These are phyloP conservation scores for Poecilia wingei DNA, from an alignment of 2,797 vertebrate species.

Conservation along the genomic window DNA sequence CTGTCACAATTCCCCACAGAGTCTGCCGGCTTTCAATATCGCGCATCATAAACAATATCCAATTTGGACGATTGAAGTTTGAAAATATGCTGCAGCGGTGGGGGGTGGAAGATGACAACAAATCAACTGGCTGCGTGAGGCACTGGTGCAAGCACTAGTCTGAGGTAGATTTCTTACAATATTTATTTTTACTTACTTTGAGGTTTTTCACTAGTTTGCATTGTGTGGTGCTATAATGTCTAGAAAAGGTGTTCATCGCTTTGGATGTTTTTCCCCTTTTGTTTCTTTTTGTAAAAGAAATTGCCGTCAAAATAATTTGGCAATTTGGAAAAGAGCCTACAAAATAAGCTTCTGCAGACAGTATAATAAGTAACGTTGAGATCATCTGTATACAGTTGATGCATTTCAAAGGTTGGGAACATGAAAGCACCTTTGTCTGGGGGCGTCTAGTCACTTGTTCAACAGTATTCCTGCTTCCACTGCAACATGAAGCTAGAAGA, in stretches of 20 bases:
- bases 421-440: not conserved
- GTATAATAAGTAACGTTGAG: not conserved
- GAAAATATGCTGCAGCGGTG: slow-evolving; percentile 52
- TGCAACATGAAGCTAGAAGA: not conserved
- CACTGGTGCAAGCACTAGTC: slow-evolving; percentile 49
- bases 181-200: slow-evolving; percentile 10
- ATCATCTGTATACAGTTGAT: not conserved
- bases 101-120: slow-evolving; percentile 47
- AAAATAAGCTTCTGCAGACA: too few relatives aligned
- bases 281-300: not conserved
- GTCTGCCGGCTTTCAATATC: slow-evolving; percentile 70
- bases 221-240: not conserved
- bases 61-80: slow-evolving; percentile 72
- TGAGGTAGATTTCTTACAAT: slow-evolving; percentile 17
- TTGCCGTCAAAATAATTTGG: not conserved
- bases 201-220: not conserved
- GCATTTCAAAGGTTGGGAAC: not conserved
- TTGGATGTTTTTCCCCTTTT: not conserved
- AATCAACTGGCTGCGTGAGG: slow-evolving; percentile 57
- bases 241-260: not conserved
- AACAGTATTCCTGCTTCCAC: not conserved
- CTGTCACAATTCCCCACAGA: slow-evolving; percentile 59
- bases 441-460: not conserved
- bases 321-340: not conserved
- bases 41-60: slow-evolving; percentile 77